Evolutionary conservation across 2,888 invertebrate species (phyloP), one percentile per base, ranked within the genome.

Genomic region (Eristalinus aeneus): DNA sequence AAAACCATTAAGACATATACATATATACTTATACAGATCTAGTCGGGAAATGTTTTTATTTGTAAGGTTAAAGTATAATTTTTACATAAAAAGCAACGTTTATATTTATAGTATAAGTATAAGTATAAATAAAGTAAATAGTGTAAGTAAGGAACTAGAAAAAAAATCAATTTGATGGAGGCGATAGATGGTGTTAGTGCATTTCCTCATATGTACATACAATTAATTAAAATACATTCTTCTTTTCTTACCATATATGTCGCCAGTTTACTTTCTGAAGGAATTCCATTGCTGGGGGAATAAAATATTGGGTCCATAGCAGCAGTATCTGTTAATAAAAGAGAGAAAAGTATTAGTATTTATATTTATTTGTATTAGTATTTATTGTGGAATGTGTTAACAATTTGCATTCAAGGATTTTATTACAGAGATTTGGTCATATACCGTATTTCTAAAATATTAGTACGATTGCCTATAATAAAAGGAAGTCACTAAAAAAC

Each of bases 261-360:
- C 82, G 96, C 96, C 91, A 97, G 93, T 93, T 97, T 97, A 84
- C 97, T 97, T 93, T 97, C 97, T 92, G 96, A 95, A 64, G 97
- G 97, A 90, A 97, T 94, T 90, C 96, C 96, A 93, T 95, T 93
- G 78, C 95, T 94, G 87, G 95, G 94, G 83, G 95, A 94, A 91
- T 95, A 95, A 91, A 95, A 95, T 92, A 96, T 94, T 88, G 96
- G 96, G 94, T 96, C 96, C 96, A 96, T 96, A 88, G 92, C 92
- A 90, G 90, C 89, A 90, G 91, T 91, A 91, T 91, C 92, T 92
- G 89, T 87, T 90, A 91, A 79, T 85, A 69, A 79, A 77, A 46
- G 20, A 88, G 46, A 61, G 12, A 74, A 22, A 39, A 27, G 2
- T 3, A 27, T n/a, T n/a, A n/a, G n/a, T n/a, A n/a, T n/a, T n/a